Percentiles rank a stretch among this genome's conserved stretches.
phyloP scores from a whole-genome alignment of 2,888 invertebrate species.

The Meta bourneti region DNA sequence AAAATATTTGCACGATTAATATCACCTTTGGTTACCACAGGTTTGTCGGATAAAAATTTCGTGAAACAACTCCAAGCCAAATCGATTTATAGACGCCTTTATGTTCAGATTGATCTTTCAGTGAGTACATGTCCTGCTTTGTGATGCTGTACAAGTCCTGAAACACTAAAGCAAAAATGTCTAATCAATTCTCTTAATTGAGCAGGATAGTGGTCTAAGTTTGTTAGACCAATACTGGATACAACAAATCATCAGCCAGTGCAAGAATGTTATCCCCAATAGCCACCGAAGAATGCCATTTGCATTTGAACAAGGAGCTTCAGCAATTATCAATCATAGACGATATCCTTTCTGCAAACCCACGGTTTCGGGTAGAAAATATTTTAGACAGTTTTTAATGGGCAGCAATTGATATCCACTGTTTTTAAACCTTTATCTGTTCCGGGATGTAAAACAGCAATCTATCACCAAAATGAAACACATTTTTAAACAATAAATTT shows the following conservation, averaged over 20 bases:
- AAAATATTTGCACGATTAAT: no score
- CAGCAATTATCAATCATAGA: slow-evolving; percentile 65
- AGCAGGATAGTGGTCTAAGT: slow-evolving; percentile 25
- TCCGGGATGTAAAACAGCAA: background rate
- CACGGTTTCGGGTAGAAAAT: slow-evolving; percentile 74
- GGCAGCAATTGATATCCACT: slow-evolving; percentile 46
- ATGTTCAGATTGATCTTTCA: no score
- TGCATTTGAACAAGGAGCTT: slow-evolving; percentile 63
- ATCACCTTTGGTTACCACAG: no score
- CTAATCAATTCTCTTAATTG: background rate
- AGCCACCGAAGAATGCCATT: slow-evolving; percentile 69
- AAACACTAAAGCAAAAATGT: slow-evolving; percentile 24
- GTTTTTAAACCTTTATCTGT: slow-evolving; percentile 39
- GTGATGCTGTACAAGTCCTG: slow-evolving; percentile 64
- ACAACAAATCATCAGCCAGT: slow-evolving; percentile 16
- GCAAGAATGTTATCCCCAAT: slow-evolving; percentile 53
- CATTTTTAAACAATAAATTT: no score
- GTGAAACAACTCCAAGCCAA: no score
- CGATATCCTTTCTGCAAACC: slow-evolving; percentile 63
- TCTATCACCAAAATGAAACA: no score
- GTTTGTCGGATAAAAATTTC: no score
- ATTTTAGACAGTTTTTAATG: slow-evolving; percentile 33
- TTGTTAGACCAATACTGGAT: slow-evolving; percentile 26
- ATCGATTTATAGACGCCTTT: no score
- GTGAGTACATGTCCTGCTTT: slow-evolving; percentile 21